Evolutionary conservation across 1,140 invertebrate genomes (phyloP).

Genomic region (Triops cancriformis): DNA sequence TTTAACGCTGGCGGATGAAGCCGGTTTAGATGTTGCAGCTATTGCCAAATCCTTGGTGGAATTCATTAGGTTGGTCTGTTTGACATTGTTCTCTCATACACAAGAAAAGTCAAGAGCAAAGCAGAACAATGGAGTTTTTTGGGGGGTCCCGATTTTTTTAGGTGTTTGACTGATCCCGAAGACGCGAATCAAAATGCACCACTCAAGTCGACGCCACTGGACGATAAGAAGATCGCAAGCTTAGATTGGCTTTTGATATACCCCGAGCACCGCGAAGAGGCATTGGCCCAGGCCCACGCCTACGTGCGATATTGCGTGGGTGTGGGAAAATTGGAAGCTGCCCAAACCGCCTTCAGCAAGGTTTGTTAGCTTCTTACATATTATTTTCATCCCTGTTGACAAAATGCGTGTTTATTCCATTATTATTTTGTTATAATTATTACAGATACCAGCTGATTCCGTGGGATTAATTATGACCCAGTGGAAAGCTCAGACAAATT

Average conservation of each 20-base stretch:
- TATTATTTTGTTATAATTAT: not conserved
- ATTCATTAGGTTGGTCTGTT: slow-evolving; percentile 47
- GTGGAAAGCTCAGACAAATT: slow-evolving; percentile 47
- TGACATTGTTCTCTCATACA: too few relatives aligned
- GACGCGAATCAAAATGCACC: slow-evolving; percentile 34
- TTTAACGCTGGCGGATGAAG: slow-evolving; percentile 59
- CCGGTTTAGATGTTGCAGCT: slow-evolving; percentile 68
- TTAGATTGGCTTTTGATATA: slow-evolving; percentile 82
- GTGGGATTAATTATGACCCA: slow-evolving; percentile 50
- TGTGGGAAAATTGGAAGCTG: slow-evolving; percentile 55
- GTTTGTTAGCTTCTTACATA: slow-evolving; percentile 22
- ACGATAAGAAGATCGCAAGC: slow-evolving; percentile 66
- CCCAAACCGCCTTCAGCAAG: slow-evolving; percentile 42
- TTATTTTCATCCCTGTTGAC: not conserved
- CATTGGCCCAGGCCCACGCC: slow-evolving; percentile 74
- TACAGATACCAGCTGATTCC: slow-evolving; percentile 48
- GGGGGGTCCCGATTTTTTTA: too few relatives aligned
- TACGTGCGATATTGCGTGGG: slow-evolving; percentile 72
- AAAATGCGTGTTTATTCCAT: not conserved
- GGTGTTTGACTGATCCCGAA: not conserved
- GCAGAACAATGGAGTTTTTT: too few relatives aligned
- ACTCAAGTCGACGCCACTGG: slow-evolving; percentile 46
- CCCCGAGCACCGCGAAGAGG: slow-evolving; percentile 63
- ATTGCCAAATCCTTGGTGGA: slow-evolving; percentile 78
- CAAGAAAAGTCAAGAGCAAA: too few relatives aligned